phyloP scores from a whole-genome alignment of 2,113 vertebrate genomes.

The Anarhynchus alexandrinus region DNA sequence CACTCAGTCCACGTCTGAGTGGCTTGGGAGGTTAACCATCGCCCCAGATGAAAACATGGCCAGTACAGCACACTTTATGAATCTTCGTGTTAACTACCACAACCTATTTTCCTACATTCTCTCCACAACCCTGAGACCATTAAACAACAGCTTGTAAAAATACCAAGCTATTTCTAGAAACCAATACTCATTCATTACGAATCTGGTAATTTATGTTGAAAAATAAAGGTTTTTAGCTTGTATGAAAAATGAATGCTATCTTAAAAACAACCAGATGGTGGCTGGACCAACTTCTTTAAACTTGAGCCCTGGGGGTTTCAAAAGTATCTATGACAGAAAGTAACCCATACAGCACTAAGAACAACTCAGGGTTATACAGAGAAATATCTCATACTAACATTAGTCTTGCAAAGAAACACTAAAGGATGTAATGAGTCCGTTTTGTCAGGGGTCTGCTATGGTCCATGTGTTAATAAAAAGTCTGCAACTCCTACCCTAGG shows the following conservation, averaged over 20 bases:
- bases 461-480: neutral
- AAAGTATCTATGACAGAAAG: neutral
- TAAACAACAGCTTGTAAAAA: neutral
- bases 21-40: neutral
- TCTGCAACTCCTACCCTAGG: neutral
- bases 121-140: neutral
- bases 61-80: neutral
- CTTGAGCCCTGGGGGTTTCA: neutral
- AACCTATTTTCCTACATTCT: neutral
- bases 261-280: neutral
- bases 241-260: neutral
- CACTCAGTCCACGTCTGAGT: neutral
- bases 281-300: neutral
- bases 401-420: neutral
- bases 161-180: neutral
- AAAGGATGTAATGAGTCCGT: neutral
- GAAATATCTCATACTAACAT: neutral
- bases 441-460: accelerated
- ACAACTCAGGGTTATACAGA: neutral
- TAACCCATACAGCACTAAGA: neutral
- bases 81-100: neutral
- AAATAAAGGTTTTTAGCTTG: neutral
- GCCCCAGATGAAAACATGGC: neutral
- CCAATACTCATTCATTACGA: neutral
- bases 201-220: neutral